Base-by-base conservation (phyloP, 1,140 invertebrate species). In the Polypedilum vanderplanki region DNA sequence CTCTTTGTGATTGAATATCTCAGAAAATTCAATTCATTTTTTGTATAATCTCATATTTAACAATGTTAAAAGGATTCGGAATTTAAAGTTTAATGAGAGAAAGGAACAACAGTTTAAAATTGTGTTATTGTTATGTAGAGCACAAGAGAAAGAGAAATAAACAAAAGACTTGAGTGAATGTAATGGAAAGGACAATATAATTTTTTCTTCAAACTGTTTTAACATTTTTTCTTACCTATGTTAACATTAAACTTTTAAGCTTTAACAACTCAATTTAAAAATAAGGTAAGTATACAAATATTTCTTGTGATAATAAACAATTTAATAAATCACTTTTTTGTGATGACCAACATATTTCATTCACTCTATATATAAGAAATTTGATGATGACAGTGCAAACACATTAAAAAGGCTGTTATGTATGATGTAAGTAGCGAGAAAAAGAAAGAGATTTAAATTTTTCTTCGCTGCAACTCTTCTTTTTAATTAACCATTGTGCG, bases 401-500 rank as follows among this genome's bases (percentile, higher is more conserved):
- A 57, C 46, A 57, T 4, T 57, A 12, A 15, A 57, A 57, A 57
- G 7, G 46, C 12, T n/a, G n/a, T 33, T n/a, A n/a, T n/a, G 15
- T n/a, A 57, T 57, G 46, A 57, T 57, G 46, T 57, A 57, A 57
- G 46, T 33, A 33, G 24, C 24, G 24, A 33, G 12, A 57, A 57
- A 57, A 57, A 57, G 12, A 57, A 57, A 46, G 15, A 57, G 12
- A 57, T 57, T 57, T 57, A 57, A 57, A 57, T 57, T 57, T 12
- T 57, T 57, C 46, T 4, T 57, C n/a, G 12, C 46, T 57, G 12
- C 46, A 57, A 12, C 8, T 46, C 15, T 46, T 46, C 15, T 46
- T 46, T 15, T 57, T 57, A 57, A 57, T 57, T 57, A 57, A 57
- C 46, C 46, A 57, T 57, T 57, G 46, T 57, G 46, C 46, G 46